Evolutionary conservation across 2,797 vertebrate species (phyloP).

Genomic region (Takifugu rubripes): DNA sequence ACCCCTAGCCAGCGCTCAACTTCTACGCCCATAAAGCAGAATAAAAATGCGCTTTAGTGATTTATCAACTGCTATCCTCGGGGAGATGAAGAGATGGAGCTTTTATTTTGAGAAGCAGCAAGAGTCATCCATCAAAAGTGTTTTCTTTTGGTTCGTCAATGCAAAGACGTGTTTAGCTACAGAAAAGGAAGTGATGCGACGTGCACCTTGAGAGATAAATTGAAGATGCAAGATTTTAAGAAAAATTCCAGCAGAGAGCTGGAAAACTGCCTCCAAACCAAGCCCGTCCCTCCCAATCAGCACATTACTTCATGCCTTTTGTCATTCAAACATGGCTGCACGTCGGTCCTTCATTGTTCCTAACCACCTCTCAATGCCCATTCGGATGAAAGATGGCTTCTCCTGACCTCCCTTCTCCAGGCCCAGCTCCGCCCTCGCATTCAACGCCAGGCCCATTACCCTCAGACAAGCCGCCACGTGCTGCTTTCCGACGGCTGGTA

Average conservation of each 20-base stretch:
- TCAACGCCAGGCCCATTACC: conserved; percentile 49
- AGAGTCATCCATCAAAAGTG: conserved; percentile 46
- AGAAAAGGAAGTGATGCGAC: too few relatives aligned
- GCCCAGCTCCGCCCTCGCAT: conserved; percentile 32
- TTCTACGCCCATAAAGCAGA: conserved; percentile 61
- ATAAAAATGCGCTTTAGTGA: conserved; percentile 65
- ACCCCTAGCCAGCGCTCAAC: conserved; percentile 50
- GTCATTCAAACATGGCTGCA: conserved; percentile 55
- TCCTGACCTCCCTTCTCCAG: conserved; percentile 56
- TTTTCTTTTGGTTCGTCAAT: conserved; percentile 10
- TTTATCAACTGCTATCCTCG: conserved; percentile 69
- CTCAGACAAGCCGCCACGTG: conserved; percentile 49
- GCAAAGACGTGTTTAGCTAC: too few relatives aligned
- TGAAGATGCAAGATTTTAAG: too few relatives aligned
- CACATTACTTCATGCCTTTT: conserved; percentile 46
- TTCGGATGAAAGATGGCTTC: conserved; percentile 43
- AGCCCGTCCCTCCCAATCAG: neutral
- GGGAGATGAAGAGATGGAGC: conserved; percentile 47
- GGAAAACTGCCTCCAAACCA: neutral
- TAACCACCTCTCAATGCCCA: conserved; percentile 29
- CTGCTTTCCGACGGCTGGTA: conserved; percentile 41
- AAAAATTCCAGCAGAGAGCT: too few relatives aligned
- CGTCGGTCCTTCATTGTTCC: conserved; percentile 29
- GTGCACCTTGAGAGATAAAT: too few relatives aligned
- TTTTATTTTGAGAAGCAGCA: conserved; percentile 44